Evolutionary conservation across 1,140 invertebrate species (phyloP).

Genomic region (Physella acuta): DNA sequence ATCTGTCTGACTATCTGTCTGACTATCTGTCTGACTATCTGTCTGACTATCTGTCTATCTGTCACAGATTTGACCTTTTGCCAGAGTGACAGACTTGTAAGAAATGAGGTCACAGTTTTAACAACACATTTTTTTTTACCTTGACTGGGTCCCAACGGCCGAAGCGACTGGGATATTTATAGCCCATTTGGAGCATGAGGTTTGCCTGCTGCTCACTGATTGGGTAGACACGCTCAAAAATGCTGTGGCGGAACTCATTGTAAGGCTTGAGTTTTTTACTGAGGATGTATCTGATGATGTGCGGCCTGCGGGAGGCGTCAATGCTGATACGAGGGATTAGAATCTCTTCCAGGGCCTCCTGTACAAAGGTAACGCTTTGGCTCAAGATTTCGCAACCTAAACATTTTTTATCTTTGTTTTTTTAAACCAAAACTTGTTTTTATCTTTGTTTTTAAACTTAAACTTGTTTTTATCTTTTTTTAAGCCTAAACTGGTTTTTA

Average conservation of each 20-base stretch:
- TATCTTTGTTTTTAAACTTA: no score
- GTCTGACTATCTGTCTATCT: no score
- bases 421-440: no score
- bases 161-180: conserved; percentile 59
- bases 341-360: conserved; percentile 56
- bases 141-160: conserved; percentile 60
- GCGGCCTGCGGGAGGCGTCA: conserved; percentile 52
- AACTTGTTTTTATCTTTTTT: no score
- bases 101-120: no score
- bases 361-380: conserved; percentile 20
- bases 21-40: no score
- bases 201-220: conserved; percentile 52
- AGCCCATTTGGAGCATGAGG: conserved; percentile 55
- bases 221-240: conserved; percentile 59
- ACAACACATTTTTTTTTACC: no score
- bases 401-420: no score
- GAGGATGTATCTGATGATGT: conserved; percentile 57
- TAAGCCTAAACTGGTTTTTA: no score
- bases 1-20: no score
- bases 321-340: conserved; percentile 52
- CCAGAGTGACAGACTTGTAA: not conserved
- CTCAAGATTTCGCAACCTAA: no score
- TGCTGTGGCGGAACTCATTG: conserved; percentile 50
- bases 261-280: conserved; percentile 54
- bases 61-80: no score